These are phyloP conservation scores for Hipparchia semele DNA, from an alignment of 2,888 invertebrate species.

Conservation along the genomic window DNA sequence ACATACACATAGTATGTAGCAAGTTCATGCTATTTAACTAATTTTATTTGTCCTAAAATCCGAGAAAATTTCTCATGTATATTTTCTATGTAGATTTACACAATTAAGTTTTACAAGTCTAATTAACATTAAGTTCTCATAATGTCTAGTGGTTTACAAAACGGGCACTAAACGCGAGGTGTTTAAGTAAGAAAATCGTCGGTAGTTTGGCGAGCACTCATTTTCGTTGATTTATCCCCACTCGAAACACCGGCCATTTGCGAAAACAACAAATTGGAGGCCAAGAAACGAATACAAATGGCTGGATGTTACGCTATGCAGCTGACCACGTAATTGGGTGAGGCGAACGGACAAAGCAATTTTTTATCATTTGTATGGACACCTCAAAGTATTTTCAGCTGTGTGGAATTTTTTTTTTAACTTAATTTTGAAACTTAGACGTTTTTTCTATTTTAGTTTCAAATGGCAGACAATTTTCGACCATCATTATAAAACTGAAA, in stretches of 20 bases:
- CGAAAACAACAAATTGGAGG: slow-evolving; percentile 32
- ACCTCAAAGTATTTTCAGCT: slow-evolving; percentile 2
- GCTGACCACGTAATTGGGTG: slow-evolving; percentile 33
- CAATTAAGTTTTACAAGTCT: neutral
- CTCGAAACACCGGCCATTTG: slow-evolving; percentile 30
- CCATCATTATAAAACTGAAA: no score
- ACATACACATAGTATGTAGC: no score
- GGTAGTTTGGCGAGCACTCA: slow-evolving; percentile 20
- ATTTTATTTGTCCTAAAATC: neutral
- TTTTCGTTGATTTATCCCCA: slow-evolving; percentile 25
- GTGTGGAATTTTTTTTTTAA: neutral
- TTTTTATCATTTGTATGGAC: slow-evolving; percentile 16
- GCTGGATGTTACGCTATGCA: slow-evolving; percentile 28
- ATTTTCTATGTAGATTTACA: neutral
- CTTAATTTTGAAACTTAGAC: no score
- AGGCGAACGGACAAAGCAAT: slow-evolving; percentile 22
- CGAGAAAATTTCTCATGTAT: neutral
- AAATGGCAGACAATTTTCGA: no score
- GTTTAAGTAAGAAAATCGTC: slow-evolving; percentile 13
- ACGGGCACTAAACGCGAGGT: neutral
- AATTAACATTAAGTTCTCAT: neutral
- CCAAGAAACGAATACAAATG: slow-evolving; percentile 32
- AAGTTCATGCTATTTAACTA: no score
- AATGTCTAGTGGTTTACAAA: slow-evolving; percentile 6
- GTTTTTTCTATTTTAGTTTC: no score